Conservation (phyloP, 2,888 invertebrate species). For the Frankliniella intonsa region DNA sequence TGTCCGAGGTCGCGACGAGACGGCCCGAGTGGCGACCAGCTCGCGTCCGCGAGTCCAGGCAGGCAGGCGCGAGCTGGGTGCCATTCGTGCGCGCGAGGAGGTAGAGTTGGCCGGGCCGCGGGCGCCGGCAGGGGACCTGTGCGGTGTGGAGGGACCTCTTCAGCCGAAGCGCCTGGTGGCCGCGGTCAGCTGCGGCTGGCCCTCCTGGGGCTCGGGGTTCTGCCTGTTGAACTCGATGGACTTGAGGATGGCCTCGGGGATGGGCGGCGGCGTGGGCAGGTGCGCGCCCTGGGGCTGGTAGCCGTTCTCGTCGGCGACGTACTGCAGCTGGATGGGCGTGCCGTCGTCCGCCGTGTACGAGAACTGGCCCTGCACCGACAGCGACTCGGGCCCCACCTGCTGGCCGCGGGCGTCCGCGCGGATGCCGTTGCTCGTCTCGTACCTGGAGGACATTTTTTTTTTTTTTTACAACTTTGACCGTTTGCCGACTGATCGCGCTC, state of each 20-base stretch:
- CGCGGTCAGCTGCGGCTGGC: background rate
- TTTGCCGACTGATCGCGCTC: background rate
- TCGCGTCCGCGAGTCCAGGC: no score
- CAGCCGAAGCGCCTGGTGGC: background rate
- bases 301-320: conserved; percentile 72
- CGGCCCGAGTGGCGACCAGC: no score
- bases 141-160: background rate
- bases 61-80: no score
- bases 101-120: no score
- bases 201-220: conserved; percentile 10
- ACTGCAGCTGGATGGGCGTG: conserved; percentile 54
- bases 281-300: conserved; percentile 73
- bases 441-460: conserved; percentile 46
- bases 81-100: no score
- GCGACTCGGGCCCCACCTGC: conserved; percentile 51
- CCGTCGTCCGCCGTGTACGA: conserved; percentile 69
- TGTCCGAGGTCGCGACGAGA: no score
- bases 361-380: conserved; percentile 64
- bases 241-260: conserved; percentile 60
- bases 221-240: conserved; percentile 36
- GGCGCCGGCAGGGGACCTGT: no score
- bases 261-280: conserved; percentile 70
- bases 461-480: background rate
- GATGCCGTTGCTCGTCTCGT: conserved; percentile 70
- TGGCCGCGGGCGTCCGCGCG: conserved; percentile 63